Evolutionary conservation across 1,140 invertebrate genomes (phyloP).

Genomic region (Hycleus phaleratus): DNA sequence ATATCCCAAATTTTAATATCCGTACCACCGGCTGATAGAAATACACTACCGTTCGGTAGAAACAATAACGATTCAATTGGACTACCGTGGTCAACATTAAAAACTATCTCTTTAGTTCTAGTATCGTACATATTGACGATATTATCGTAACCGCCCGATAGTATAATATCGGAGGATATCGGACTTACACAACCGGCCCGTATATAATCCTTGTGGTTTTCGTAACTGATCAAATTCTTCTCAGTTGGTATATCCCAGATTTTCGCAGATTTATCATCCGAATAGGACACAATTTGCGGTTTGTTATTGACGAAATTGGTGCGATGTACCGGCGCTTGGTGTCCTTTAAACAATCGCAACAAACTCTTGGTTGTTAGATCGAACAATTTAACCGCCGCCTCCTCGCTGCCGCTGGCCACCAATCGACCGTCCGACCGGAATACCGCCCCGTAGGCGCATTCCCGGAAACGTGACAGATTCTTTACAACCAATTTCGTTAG

Average conservation of each 20-base stretch:
- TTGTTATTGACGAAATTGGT: slow-evolving; percentile 75
- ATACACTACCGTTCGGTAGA: slow-evolving; percentile 81
- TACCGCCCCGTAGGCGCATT: slow-evolving; percentile 76
- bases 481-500: slow-evolving; percentile 76
- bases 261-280: slow-evolving; percentile 84
- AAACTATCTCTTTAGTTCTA: slow-evolving; percentile 59
- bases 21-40: slow-evolving; percentile 86
- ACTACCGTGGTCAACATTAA: slow-evolving; percentile 77
- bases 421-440: slow-evolving; percentile 82
- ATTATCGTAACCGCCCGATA: slow-evolving; percentile 92
- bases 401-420: slow-evolving; percentile 80
- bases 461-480: slow-evolving; percentile 78
- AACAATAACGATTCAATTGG: slow-evolving; percentile 89
- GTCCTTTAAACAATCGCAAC: slow-evolving; percentile 59
- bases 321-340: slow-evolving; percentile 64
- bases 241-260: slow-evolving; percentile 89
- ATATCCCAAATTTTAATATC: slow-evolving; percentile 92
- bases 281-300: slow-evolving; percentile 77
- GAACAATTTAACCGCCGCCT: slow-evolving; percentile 80
- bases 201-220: slow-evolving; percentile 73
- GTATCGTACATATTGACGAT: slow-evolving; percentile 84
- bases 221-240: slow-evolving; percentile 56
- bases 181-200: slow-evolving; percentile 73
- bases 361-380: slow-evolving; percentile 73
- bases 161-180: slow-evolving; percentile 62